Base-by-base conservation (phyloP, 2,888 invertebrate species). In the Rhingia campestris region DNA sequence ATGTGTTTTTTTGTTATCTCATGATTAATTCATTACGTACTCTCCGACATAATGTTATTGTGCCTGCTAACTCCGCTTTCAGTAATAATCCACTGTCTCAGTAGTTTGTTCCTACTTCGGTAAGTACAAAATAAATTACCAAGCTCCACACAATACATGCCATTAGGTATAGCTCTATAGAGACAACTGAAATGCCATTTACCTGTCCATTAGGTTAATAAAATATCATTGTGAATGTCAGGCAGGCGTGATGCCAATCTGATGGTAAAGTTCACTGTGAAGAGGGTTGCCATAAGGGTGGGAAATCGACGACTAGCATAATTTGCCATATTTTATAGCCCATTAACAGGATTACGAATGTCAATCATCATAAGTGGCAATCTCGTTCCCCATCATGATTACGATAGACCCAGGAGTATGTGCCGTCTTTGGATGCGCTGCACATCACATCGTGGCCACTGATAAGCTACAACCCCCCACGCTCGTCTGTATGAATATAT, bases 321-420 rank as follows among this genome's bases (percentile, higher is more conserved):
- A 87, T 87, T 87, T 86, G 86, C 87, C 86, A 86, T 87, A 87
- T 87, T 87, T 87, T 87, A 87, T 87, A 87, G 87, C 87, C 87
- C 87, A 87, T 87, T 87, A 87, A 87, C 87, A 87, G 87, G 87
- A 87, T 87, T 87, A 87, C 87, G 86, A 87, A 87, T 87, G 87
- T 87, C 87, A 87, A 87, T 87, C 87, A 87, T 87, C 87, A 87
- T 87, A 87, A 87, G 87, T 87, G 87, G 87, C 87, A 87, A 86
- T 86, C 87, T 86, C 86, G 81, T 86, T 86, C 87, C 81, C 81
- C 70, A 64, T 84, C 80, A 80, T 75, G 75, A 86, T 87, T 86
- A 85, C 80, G 81, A 86, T 67, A 70, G 56, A 35, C 35, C 4
- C 22, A 47, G 43, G 5, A 33, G 7, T 63, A 32, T 33, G 39